Conservation (phyloP, 2,113 vertebrate genomes). For the Microtus oregoni region DNA sequence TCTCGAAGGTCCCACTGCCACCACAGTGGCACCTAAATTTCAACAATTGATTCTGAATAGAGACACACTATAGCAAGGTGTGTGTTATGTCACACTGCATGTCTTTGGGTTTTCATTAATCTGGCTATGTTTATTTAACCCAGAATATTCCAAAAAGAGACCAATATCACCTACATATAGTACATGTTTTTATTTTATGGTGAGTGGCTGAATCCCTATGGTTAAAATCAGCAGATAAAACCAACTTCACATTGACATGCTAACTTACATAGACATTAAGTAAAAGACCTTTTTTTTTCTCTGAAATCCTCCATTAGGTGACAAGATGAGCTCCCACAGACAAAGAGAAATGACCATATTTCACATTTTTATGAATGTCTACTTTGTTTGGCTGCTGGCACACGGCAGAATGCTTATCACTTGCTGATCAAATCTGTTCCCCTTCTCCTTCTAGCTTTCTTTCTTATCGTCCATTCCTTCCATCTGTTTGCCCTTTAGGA, state of each 20-base stretch:
- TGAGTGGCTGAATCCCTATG: constrained; percentile 5
- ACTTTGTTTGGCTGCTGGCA: background rate
- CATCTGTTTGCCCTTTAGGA: constrained; percentile 31
- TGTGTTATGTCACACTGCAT: background rate
- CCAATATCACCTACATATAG: background rate
- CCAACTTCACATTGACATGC: background rate
- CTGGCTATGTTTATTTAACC: background rate
- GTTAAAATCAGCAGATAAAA: constrained; percentile 33
- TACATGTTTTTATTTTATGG: background rate
- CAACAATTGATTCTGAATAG: background rate
- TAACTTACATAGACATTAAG: background rate
- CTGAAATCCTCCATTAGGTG: background rate
- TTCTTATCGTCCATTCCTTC: background rate
- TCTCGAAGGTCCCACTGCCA: background rate
- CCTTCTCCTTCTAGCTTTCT: background rate
- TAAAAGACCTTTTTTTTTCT: background rate
- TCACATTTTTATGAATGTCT: background rate
- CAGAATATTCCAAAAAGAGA: background rate
- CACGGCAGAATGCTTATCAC: background rate
- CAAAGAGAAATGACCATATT: background rate
- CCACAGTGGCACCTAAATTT: background rate
- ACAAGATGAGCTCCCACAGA: background rate
- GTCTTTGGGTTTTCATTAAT: background rate
- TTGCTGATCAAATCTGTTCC: background rate
- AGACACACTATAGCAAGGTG: background rate